Conservation (phyloP, 2,888 invertebrate genomes). For the Pammene aurita region DNA sequence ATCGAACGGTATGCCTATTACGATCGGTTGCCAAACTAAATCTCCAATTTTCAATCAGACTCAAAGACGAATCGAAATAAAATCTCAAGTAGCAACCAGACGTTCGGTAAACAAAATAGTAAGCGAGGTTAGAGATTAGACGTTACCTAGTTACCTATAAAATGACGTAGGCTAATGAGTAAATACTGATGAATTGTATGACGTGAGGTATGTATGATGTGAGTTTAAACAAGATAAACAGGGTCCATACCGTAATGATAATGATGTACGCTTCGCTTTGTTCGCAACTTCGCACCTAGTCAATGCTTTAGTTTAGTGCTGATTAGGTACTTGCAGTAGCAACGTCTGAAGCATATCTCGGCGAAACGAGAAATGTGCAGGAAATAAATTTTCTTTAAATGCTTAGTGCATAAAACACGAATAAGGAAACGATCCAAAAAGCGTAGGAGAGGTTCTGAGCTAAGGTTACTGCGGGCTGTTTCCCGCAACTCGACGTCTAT, state of each 20-base stretch:
- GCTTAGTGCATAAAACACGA: not conserved
- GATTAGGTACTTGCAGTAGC: not conserved
- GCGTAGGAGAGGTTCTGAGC: too few relatives aligned
- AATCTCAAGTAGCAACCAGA: slow-evolving; percentile 34
- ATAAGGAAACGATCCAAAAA: not conserved
- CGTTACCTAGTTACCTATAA: slow-evolving; percentile 34
- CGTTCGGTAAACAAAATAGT: slow-evolving; percentile 18
- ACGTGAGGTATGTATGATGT: not conserved
- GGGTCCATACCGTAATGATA: not conserved
- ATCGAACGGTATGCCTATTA: slow-evolving; percentile 43
- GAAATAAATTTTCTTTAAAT: not conserved
- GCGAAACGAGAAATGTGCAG: not conserved
- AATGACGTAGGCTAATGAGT: slow-evolving; percentile 8
- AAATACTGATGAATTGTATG: slow-evolving; percentile 3
- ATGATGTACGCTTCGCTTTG: not conserved
- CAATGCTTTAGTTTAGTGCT: not conserved
- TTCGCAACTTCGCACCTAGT: too few relatives aligned
- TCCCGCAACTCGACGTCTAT: too few relatives aligned
- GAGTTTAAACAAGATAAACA: slow-evolving; percentile 9
- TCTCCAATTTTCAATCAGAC: slow-evolving; percentile 42
- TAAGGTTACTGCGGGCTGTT: too few relatives aligned
- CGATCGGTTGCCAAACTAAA: slow-evolving; percentile 47
- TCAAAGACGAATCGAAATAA: slow-evolving; percentile 32
- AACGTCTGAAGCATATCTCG: not conserved
- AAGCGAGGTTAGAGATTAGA: slow-evolving; percentile 28